phyloP scores from a whole-genome alignment of 1,140 invertebrate species.

The Heliconius hermathena region DNA sequence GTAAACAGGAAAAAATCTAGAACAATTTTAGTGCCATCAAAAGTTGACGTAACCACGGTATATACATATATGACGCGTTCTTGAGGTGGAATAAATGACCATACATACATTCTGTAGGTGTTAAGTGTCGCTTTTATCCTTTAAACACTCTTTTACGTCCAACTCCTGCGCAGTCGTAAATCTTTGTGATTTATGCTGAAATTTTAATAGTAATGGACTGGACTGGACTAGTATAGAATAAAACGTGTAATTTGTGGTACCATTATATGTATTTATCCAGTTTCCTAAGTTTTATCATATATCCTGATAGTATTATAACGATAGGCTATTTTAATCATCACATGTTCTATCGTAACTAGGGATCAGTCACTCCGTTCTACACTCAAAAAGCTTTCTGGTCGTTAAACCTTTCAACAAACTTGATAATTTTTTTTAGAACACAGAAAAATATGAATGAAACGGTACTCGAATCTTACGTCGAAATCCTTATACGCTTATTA shows the following conservation, averaged over 20 bases:
- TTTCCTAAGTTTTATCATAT: neutral
- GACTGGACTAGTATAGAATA: neutral
- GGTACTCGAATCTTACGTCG: too few species aligned
- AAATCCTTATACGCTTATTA: too few species aligned
- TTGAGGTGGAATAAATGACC: slow-evolving; percentile 24
- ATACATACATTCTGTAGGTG: slow-evolving; percentile 27
- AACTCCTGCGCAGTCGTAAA: slow-evolving; percentile 38
- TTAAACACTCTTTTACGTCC: slow-evolving; percentile 23
- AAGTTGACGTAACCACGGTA: slow-evolving; percentile 31
- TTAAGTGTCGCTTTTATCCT: slow-evolving; percentile 24
- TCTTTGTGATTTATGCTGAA: slow-evolving; percentile 33
- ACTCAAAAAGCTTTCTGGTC: too few species aligned
- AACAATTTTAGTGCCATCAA: slow-evolving; percentile 8
- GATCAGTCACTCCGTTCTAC: too few species aligned
- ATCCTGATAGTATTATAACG: neutral
- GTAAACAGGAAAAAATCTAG: slow-evolving; percentile 13
- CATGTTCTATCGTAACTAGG: too few species aligned
- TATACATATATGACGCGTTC: neutral
- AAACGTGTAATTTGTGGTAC: neutral
- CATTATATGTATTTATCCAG: neutral
- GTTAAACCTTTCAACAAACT: too few species aligned
- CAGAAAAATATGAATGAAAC: too few species aligned
- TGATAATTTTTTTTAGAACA: too few species aligned
- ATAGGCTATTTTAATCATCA: neutral
- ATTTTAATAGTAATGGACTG: slow-evolving; percentile 14